Percentiles rank a stretch among this genome's conserved stretches.
Conservation (phyloP, 2,797 vertebrate genomes). For the Tenualosa thibaudeaui region DNA sequence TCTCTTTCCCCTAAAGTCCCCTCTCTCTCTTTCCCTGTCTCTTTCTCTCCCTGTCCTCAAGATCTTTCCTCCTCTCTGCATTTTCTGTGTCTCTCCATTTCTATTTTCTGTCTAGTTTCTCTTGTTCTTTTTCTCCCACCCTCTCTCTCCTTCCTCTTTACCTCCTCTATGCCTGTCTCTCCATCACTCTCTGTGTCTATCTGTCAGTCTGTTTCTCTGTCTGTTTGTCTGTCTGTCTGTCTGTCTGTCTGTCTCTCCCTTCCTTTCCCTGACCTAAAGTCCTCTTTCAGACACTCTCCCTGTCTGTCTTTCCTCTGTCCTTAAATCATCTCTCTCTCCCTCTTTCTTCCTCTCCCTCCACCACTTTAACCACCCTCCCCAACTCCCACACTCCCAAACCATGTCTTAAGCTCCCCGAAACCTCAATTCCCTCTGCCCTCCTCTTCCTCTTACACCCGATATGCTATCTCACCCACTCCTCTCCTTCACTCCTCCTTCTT, state of each 20-base stretch:
- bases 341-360: constrained; percentile 40
- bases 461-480: neutral
- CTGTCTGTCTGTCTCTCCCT: neutral
- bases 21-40: neutral
- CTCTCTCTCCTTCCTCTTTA: constrained; percentile 28
- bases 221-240: too few relatives aligned
- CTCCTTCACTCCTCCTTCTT: neutral
- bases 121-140: neutral
- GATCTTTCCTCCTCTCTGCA: neutral
- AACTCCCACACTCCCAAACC: neutral
- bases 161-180: constrained; percentile 32
- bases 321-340: constrained; percentile 29
- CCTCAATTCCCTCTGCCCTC: neutral
- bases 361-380: constrained; percentile 42
- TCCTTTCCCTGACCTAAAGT: neutral
- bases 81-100: neutral
- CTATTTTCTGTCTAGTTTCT: neutral
- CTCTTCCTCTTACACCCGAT: constrained; percentile 3
- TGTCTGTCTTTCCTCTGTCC: neutral
- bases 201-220: neutral
- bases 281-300: neutral
- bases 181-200: neutral
- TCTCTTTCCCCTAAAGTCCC: neutral
- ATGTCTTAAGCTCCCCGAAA: neutral
- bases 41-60: neutral